Conservation (phyloP, 92 coral and sea anemone genomes). For the Zoanthus gigantus region DNA sequence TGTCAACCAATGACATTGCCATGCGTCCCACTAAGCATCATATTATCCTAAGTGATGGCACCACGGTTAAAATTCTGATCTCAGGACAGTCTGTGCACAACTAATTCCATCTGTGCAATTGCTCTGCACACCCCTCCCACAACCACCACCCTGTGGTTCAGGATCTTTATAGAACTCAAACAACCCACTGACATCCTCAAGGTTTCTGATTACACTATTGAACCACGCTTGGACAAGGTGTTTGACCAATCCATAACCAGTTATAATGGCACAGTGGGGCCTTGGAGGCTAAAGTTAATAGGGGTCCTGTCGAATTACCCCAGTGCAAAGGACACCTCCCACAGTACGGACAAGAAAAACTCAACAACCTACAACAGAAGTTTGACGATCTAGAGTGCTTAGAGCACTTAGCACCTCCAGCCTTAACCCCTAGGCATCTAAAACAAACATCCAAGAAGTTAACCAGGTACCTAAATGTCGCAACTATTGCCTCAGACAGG, state of each 20-base stretch:
- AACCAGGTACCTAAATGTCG: too few species aligned
- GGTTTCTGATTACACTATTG: neutral
- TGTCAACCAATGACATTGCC: neutral
- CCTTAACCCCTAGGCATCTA: neutral
- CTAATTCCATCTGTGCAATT: neutral
- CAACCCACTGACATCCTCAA: neutral
- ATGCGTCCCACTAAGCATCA: neutral
- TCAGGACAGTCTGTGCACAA: neutral
- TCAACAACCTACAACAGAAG: neutral
- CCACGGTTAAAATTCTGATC: neutral
- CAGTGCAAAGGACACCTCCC: neutral
- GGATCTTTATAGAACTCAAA: neutral
- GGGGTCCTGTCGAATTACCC: neutral
- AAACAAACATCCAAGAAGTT: too few species aligned
- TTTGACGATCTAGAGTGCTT: neutral
- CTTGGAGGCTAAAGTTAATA: neutral
- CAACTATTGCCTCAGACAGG: too few species aligned
- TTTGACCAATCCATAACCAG: neutral
- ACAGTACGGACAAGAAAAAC: neutral
- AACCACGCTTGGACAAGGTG: neutral
- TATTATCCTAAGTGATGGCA: conserved; percentile 1
- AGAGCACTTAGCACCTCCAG: neutral
- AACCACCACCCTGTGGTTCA: neutral
- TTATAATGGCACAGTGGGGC: neutral
- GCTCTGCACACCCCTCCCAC: neutral